Base-by-base conservation (phyloP, 2,888 invertebrate genomes). In the Acanthosoma haemorrhoidale region DNA sequence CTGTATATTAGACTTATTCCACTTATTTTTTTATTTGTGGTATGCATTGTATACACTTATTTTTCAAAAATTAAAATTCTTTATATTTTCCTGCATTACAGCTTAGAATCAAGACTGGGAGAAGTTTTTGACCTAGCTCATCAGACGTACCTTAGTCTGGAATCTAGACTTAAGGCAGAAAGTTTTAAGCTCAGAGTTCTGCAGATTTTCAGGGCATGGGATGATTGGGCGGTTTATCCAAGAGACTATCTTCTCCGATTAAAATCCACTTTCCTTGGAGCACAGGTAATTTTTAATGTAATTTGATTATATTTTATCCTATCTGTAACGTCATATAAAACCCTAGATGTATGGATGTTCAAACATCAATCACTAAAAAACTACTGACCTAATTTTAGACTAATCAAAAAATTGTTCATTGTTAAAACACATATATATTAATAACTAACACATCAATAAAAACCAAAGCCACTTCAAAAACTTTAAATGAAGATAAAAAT, bases 201-300 rank as follows among this genome's bases (percentile, higher is more conserved):
- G 79, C 87, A 91, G 77, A 91, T 94, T 76, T 87, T 98, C 79
- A 88, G 93, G 77, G 94, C 96, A 1, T 98, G 99, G 97, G 96
- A 97, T 80, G 98, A 99, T 79, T 95, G 95, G 89, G 89, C 93
- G 15, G 88, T 99, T 72, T 99, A 98, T 82, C 92, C 97, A 0
- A 90, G 91, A 70, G 96, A 97, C 75, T 92, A 92, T 80, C 84
- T 99, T 73, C 86, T 90, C 73, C 89, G 87, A 78, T 82, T 96
- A 72, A 94, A 96, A 79, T 92, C 94, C 78, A 86, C 91, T 11
- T 98, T 99, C 80, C 83, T 96, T 3, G 99, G 99, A 3, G 82
- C 63, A 4, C 67, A 67, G 61, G 69, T 69, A 39, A 15, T n/a
- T 39, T 5, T 64, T 39, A 36, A 18, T 18, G 11, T 8, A 4